A percentile compares a stretch with the other conserved stretches of the same genome.
phyloP scores from a whole-genome alignment of 2,797 vertebrate genomes.

The Chaunax sp. region DNA sequence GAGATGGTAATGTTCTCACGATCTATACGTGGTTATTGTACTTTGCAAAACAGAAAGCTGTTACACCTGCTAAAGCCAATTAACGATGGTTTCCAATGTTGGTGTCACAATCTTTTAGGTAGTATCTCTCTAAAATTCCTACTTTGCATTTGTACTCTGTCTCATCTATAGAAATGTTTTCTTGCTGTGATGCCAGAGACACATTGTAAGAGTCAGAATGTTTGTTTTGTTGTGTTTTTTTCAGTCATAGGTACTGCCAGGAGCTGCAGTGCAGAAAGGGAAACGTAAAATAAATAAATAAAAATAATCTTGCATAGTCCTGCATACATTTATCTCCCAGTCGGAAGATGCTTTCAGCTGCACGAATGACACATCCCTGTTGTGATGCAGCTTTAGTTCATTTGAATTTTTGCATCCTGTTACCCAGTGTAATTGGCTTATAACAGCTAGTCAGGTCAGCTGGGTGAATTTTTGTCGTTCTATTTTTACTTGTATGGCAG shows the following conservation, averaged over 20 bases:
- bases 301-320: background rate
- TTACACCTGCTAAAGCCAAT: background rate
- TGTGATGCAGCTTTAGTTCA: background rate
- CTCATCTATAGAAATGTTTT: too few relatives aligned
- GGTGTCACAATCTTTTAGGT: background rate
- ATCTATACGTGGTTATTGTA: too few relatives aligned
- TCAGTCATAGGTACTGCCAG: slow-evolving; percentile 23
- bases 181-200: too few relatives aligned
- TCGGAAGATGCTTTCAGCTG: background rate
- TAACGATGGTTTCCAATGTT: background rate
- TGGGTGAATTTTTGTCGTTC: background rate
- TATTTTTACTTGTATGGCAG: background rate
- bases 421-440: background rate
- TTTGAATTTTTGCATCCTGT: slow-evolving; percentile 7
- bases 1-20: too few relatives aligned
- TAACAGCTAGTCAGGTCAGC: background rate
- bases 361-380: slow-evolving; percentile 7
- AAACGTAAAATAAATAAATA: background rate
- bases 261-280: background rate
- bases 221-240: slow-evolving; percentile 37
- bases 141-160: background rate
- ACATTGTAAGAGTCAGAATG: too few relatives aligned
- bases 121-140: background rate
- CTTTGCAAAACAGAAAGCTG: background rate
- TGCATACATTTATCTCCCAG: background rate